Percentiles rank a stretch among this genome's conserved stretches.
Evolutionary conservation across 2,888 invertebrate genomes (phyloP).

Genomic region (Falcaria lacertinaria): DNA sequence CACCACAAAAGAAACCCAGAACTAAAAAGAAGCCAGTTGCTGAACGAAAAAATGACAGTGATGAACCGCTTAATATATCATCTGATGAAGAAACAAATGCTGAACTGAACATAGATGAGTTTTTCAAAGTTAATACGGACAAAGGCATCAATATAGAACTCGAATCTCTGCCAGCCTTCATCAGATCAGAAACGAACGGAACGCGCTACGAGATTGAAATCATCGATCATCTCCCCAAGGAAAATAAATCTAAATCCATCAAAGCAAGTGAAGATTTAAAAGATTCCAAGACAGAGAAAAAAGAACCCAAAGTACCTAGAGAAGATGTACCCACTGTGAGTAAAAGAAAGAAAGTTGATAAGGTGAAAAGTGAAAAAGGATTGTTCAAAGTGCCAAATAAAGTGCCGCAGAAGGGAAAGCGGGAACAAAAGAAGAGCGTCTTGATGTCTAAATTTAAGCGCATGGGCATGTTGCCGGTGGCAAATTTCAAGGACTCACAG

Average conservation of each 20-base stretch:
- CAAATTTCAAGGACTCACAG: constrained; percentile 30
- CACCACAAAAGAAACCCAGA: not conserved
- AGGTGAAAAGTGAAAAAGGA: not conserved
- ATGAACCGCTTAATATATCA: not conserved
- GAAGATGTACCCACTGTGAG: not conserved
- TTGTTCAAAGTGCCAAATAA: constrained; percentile 1
- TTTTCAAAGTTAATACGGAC: not conserved
- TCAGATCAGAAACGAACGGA: constrained; percentile 18
- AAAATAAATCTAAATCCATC: not conserved
- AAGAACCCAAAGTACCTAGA: not conserved
- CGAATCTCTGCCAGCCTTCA: constrained; percentile 20
- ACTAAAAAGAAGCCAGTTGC: not conserved
- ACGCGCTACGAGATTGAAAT: constrained; percentile 32
- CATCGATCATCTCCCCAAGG: too few relatives aligned
- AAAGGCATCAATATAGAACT: constrained; percentile 17
- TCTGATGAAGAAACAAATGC: not conserved
- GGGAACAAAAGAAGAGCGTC: constrained; percentile 26
- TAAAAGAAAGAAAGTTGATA: not conserved
- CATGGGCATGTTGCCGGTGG: constrained; percentile 40
- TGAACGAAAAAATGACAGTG: not conserved
- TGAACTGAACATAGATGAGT: not conserved
- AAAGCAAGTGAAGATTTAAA: not conserved
- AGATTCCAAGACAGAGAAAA: not conserved
- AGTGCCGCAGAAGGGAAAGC: not conserved
- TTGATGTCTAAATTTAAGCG: constrained; percentile 42